Evolutionary conservation across 1,140 invertebrate species (phyloP).

Genomic region (Pachypeltis micranthus): DNA sequence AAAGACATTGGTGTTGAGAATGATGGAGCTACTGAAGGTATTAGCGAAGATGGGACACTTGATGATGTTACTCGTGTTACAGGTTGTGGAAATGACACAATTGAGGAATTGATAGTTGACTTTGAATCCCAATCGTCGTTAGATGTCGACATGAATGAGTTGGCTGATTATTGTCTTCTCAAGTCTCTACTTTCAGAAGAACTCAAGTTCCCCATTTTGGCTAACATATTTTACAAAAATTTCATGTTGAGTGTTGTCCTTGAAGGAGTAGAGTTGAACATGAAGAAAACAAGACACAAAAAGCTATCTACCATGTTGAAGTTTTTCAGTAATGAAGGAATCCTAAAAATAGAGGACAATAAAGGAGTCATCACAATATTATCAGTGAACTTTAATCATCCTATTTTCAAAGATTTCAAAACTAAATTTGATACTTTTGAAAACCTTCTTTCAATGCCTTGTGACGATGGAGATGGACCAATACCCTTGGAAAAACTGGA

Average conservation of each 20-base stretch:
- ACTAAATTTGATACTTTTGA: not conserved
- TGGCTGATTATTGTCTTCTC: not conserved
- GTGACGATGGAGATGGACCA: not conserved
- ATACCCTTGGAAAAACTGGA: not conserved
- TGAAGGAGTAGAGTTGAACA: not conserved
- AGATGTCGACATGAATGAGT: not conserved
- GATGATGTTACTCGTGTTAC: not conserved
- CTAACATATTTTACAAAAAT: not conserved
- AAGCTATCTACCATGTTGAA: not conserved
- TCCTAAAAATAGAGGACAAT: not conserved
- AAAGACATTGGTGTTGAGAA: not conserved
- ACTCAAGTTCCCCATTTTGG: not conserved
- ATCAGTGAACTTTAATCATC: not conserved
- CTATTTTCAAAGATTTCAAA: not conserved
- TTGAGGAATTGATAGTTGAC: not conserved
- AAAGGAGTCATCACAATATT: not conserved
- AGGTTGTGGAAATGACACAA: not conserved
- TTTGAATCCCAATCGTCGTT: not conserved
- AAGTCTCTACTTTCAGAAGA: not conserved
- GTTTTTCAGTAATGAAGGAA: not conserved
- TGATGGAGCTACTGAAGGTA: no score
- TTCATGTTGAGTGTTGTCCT: not conserved
- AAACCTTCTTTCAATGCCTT: not conserved
- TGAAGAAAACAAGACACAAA: not conserved
- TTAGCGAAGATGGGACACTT: not conserved